Base-by-base conservation (phyloP, 2,797 vertebrate species). In the Pogoniulus pusillus region DNA sequence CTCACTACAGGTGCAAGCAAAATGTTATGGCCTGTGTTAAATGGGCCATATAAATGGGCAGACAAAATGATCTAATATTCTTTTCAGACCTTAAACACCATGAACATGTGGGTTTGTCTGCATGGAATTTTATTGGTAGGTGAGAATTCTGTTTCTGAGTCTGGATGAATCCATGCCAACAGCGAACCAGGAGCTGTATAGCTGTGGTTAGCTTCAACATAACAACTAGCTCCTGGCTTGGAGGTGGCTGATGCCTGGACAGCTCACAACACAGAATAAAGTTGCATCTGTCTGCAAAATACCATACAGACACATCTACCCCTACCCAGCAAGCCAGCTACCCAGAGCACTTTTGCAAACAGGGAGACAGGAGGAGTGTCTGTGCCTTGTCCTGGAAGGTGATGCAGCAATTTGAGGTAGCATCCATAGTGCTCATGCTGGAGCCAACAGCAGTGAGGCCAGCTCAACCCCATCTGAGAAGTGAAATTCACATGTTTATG, bases 51-150 rank as follows among this genome's bases (percentile, higher is more conserved):
- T 16, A 41, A 41, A 41, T 17, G 89, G 82, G 93, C 90, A 94
- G 73, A 91, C 54, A 90, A 93, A 86, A 91, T 54, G 83, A 88
- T 55, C 60, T 51, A 86, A 92, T 89, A 90, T 30, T 87, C 58
- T 85, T 83, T 89, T 85, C 84, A 90, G 70, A 82, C 34, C 47
- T 89, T 71, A 78, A 90, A 87, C 63, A 45, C 51, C 47, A 37
- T 20, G 22, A 62, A 87, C 8, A 24, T 89, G 62, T 91, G 81
- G 29, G 26, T 90, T 91, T 74, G 74, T 53, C 66, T 53, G 47
- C 1, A 2, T 24, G 39, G 16, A 90, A 82, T 90, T 92, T 79
- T 82, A 55, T 54, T 0, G 1, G 45, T 64, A 91, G 74, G 64
- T 29, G 35, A 86, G 71, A 63, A 92, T 43, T 82, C 65, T 62